phyloP scores from a whole-genome alignment of 2,113 vertebrate genomes.

The Trochalopteron elliotii region DNA sequence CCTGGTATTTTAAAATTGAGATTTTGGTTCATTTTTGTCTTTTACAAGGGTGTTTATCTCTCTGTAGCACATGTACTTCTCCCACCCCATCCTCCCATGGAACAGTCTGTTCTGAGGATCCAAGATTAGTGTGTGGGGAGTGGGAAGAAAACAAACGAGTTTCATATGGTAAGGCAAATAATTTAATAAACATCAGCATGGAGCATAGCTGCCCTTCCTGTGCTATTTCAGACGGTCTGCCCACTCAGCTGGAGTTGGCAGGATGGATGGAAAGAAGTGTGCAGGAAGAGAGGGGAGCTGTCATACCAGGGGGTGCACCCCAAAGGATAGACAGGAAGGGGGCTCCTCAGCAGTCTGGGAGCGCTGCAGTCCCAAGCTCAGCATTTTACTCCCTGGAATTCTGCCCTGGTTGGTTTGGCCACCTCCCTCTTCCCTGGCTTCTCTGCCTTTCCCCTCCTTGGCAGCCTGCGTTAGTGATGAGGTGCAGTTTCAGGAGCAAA shows the following conservation, averaged over 20 bases:
- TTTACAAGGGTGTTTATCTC: background rate
- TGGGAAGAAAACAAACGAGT: background rate
- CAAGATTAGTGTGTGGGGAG: background rate
- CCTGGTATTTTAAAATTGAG: background rate
- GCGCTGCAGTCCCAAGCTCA: background rate
- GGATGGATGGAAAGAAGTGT: background rate
- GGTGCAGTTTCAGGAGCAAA: background rate
- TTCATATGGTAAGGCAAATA: background rate
- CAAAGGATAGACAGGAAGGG: background rate
- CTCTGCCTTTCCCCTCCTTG: background rate
- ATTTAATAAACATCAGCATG: background rate
- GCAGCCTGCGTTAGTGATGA: rapidly evolving
- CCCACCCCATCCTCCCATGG: background rate
- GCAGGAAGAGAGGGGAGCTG: background rate
- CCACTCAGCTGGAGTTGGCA: background rate
- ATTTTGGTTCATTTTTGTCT: background rate
- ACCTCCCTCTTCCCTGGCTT: background rate
- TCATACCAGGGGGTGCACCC: background rate
- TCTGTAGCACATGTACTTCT: background rate
- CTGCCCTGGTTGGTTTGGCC: background rate
- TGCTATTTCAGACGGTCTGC: rapidly evolving
- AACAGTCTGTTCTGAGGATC: background rate
- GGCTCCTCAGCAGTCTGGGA: background rate
- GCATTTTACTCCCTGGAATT: background rate
- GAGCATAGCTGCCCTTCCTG: rapidly evolving